Evolutionary conservation across 2,888 invertebrate genomes (phyloP).

Genomic region (Muschampia staudingeri): DNA sequence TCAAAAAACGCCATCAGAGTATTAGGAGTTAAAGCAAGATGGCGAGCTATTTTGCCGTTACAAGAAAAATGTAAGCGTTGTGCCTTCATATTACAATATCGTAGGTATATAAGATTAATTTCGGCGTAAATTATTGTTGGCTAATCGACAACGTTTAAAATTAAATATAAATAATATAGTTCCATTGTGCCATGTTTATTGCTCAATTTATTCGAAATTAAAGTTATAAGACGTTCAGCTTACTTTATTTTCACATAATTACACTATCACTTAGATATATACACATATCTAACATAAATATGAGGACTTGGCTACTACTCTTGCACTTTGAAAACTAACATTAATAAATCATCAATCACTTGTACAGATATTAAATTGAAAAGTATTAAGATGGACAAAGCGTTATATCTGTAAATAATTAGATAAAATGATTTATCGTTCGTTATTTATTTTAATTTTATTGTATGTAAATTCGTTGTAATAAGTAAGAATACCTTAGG

Average conservation of each 20-base stretch:
- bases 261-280: conserved; percentile 30
- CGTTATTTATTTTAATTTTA: conserved; percentile 68
- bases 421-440: conserved; percentile 49
- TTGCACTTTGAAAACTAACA: conserved; percentile 26
- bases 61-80: conserved; percentile 65
- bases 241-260: conserved; percentile 30
- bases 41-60: conserved; percentile 21
- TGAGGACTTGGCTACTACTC: conserved; percentile 2
- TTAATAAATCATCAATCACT: conserved; percentile 10
- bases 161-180: background rate
- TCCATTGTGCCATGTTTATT: conserved; percentile 46
- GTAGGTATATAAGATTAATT: conserved; percentile 39
- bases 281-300: conserved; percentile 4
- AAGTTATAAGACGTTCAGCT: conserved; percentile 29
- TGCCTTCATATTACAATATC: conserved; percentile 63
- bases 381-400: conserved; percentile 26
- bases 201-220: conserved; percentile 40
- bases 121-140: conserved; percentile 43
- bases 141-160: conserved; percentile 2
- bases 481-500: conserved; percentile 74
- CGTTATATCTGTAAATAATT: conserved; percentile 78
- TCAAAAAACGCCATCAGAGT: background rate
- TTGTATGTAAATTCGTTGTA: conserved; percentile 75
- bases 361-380: conserved; percentile 46
- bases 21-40: background rate